Conservation (phyloP, 2,888 invertebrate genomes). For the Ormyrus labotus region DNA sequence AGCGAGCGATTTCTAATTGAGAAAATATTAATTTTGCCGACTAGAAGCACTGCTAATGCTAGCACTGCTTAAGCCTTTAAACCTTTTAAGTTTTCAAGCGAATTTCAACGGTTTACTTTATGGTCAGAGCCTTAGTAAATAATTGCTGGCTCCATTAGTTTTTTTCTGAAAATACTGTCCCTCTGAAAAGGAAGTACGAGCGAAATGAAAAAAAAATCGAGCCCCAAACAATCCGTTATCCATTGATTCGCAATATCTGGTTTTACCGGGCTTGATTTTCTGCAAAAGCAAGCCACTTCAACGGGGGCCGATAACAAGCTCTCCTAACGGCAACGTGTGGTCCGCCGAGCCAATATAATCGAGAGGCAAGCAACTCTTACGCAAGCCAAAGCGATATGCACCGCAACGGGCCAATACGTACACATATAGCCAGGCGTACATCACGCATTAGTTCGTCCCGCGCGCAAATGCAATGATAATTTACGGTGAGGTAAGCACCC, state of each 20-base stretch:
- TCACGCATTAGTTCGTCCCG: conserved; percentile 42
- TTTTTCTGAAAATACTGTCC: no score
- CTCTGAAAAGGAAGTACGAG: neutral
- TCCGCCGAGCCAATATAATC: conserved; percentile 18
- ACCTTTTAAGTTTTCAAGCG: no score
- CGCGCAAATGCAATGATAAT: conserved; percentile 50
- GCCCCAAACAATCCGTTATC: neutral
- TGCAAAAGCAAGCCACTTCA: no score
- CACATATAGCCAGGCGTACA: conserved; percentile 9
- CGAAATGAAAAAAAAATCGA: neutral
- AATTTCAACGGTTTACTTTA: no score
- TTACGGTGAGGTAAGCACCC: conserved; percentile 44
- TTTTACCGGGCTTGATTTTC: neutral
- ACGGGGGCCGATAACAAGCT: neutral
- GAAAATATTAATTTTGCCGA: no score
- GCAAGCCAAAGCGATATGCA: conserved; percentile 34
- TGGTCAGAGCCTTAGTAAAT: no score
- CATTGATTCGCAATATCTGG: neutral
- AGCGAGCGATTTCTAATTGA: conserved; percentile 24
- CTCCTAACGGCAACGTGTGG: no score
- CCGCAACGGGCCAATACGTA: conserved; percentile 10
- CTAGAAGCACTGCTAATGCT: no score
- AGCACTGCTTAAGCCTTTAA: no score
- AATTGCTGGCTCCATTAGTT: no score
- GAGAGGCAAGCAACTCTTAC: conserved; percentile 38